Evolutionary conservation across 2,888 invertebrate genomes (phyloP).

Genomic region (Drosophila kambysellisi): DNA sequence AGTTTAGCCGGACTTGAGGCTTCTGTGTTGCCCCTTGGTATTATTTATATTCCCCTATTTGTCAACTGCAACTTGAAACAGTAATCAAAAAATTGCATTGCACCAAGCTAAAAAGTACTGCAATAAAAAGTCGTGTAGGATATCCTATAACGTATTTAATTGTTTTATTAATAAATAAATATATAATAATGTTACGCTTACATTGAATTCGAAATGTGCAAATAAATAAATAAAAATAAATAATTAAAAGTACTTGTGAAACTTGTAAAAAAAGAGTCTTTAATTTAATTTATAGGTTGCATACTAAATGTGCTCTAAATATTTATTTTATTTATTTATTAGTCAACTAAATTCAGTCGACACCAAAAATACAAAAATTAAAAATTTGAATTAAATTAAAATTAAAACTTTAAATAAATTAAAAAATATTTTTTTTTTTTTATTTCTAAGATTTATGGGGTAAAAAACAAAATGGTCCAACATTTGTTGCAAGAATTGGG

Average conservation of each 20-base stretch:
- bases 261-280: not conserved
- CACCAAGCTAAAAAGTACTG: not conserved
- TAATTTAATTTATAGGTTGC: not conserved
- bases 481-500: too few species aligned
- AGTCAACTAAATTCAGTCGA: too few species aligned
- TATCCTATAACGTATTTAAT: not conserved
- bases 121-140: not conserved
- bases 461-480: too few species aligned
- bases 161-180: not conserved
- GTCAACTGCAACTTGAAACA: not conserved
- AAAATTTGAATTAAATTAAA: too few species aligned
- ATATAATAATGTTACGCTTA: not conserved
- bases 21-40: not conserved
- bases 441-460: too few species aligned
- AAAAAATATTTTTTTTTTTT: too few species aligned
- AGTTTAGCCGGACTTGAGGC: conserved; percentile 28
- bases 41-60: conserved; percentile 5
- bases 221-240: too few species aligned
- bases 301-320: not conserved
- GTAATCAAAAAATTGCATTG: not conserved
- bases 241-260: too few species aligned
- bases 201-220: not conserved
- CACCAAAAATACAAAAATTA: too few species aligned
- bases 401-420: too few species aligned
- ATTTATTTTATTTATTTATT: too few species aligned